Evolutionary conservation across 1,140 invertebrate species (phyloP), one percentile per base, ranked within the genome.

Genomic region (Amphibalanus amphitrite): DNA sequence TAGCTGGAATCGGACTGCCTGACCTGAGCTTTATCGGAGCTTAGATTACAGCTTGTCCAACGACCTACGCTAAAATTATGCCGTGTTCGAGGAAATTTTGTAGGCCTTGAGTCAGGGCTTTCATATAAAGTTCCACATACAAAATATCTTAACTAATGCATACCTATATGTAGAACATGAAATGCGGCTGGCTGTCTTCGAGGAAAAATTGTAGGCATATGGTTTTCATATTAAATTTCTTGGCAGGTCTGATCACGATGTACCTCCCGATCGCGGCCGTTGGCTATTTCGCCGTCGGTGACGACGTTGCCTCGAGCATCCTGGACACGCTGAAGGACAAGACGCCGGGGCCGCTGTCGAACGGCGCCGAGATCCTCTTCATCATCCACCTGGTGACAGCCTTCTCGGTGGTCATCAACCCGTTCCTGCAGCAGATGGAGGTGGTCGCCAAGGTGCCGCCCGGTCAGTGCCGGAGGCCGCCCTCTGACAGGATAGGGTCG

Each of bases 401-500:
- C 15, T 88, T 88, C 76, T 78, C 87, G 30, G 87, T 89, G 73
- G 80, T 87, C 69, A 82, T 86, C 64, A 88, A 88, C 78, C 86
- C 87, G 0, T 82, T 88, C 28, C 84, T 82, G 75, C 86, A 88
- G 78, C 86, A 89, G 76, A 77, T 89, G 59, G 90, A 91, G 79
- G 83, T 88, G 74, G 78, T 87, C 0, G 82, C 89, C 70, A 81
- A 83, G 59, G 80, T 89, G 26, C 84, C 87, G 33, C 82, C 83
- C 76, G 77, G 88, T 89, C 79, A 83, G 81, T 78, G 74, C 40
- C 59, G 69, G 47, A 73, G 29, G 23, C 47, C 71, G 26, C 40
- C 72, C 72, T 69, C 26, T 20, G 28, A 25, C 20, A 4, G 17
- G 28, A 4, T 8, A 69, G 4, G 67, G 4, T 30, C 29, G 17